Evolutionary conservation across 1,140 invertebrate genomes (phyloP).

Genomic region (Leucophenga varia): DNA sequence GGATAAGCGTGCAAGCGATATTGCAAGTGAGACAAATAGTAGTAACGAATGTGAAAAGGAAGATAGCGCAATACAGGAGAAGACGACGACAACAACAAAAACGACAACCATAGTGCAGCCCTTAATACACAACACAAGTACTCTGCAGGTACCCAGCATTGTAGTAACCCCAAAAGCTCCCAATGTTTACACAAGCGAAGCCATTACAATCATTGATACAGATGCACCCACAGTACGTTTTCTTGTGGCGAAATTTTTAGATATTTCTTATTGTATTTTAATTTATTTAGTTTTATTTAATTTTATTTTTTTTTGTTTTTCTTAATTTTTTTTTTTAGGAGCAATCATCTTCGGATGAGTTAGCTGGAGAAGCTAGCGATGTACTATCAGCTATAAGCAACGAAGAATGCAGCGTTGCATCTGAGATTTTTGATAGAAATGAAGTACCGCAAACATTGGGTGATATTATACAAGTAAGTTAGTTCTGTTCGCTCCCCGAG

Average conservation of each 20-base stretch:
- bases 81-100: constrained; percentile 18
- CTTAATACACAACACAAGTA: constrained; percentile 44
- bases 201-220: constrained; percentile 65
- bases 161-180: constrained; percentile 40
- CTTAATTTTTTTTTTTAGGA: constrained; percentile 26
- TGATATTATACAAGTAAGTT: constrained; percentile 47
- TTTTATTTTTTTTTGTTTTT: constrained; percentile 9
- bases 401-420: constrained; percentile 68
- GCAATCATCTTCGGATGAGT: constrained; percentile 46
- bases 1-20: constrained; percentile 29
- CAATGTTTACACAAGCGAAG: constrained; percentile 54
- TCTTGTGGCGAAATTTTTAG: no score
- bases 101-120: background rate
- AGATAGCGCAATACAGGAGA: constrained; percentile 22
- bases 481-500: no score
- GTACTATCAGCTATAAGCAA: constrained; percentile 68
- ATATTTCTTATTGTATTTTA: constrained; percentile 1
- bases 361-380: constrained; percentile 55
- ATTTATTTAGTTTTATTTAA: background rate
- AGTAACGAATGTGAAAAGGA: constrained; percentile 17
- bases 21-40: background rate
- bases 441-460: constrained; percentile 34
- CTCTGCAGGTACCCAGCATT: constrained; percentile 50
- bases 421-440: constrained; percentile 63
- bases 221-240: constrained; percentile 54